phyloP scores from a whole-genome alignment of 2,888 invertebrate genomes.

The Athalia circularis region DNA sequence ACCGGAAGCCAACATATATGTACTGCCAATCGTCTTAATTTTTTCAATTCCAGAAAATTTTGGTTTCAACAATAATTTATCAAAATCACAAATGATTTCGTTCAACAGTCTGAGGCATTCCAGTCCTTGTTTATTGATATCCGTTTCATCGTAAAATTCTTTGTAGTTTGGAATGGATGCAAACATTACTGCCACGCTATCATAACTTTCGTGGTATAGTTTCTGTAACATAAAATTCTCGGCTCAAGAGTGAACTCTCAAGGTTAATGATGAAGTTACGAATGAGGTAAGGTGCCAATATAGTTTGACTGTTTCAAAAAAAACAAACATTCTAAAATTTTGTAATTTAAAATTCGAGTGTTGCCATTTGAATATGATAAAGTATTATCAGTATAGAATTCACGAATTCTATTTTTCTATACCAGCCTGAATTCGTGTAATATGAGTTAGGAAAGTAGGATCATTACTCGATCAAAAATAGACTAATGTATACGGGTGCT shows the following conservation, averaged over 20 bases:
- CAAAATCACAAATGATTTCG: slow-evolving; percentile 98
- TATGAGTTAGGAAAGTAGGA: too few relatives aligned
- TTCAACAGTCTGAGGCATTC: slow-evolving; percentile 95
- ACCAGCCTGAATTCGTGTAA: too few relatives aligned
- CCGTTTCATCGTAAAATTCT: slow-evolving; percentile 97
- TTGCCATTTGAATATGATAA: too few relatives aligned
- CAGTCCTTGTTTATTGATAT: slow-evolving; percentile 95
- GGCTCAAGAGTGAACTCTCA: not conserved
- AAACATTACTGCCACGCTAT: slow-evolving; percentile 97
- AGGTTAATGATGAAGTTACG: too few relatives aligned
- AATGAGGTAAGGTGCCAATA: too few relatives aligned
- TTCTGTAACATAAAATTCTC: slow-evolving; percentile 78
- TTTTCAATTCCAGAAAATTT: slow-evolving; percentile 98
- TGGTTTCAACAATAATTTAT: slow-evolving; percentile 94
- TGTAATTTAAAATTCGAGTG: too few relatives aligned
- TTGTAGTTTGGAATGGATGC: slow-evolving; percentile 99
- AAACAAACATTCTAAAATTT: too few relatives aligned
- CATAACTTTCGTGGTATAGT: slow-evolving; percentile 95
- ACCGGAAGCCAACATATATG: slow-evolving; percentile 98
- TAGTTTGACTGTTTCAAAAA: too few relatives aligned
- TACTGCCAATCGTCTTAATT: slow-evolving; percentile 98
- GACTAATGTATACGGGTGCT: too few relatives aligned
- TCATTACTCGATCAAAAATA: too few relatives aligned
- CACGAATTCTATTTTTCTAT: too few relatives aligned
- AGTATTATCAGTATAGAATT: too few relatives aligned